Conservation (phyloP, 1,140 invertebrate genomes). For the Panonychus citri region DNA sequence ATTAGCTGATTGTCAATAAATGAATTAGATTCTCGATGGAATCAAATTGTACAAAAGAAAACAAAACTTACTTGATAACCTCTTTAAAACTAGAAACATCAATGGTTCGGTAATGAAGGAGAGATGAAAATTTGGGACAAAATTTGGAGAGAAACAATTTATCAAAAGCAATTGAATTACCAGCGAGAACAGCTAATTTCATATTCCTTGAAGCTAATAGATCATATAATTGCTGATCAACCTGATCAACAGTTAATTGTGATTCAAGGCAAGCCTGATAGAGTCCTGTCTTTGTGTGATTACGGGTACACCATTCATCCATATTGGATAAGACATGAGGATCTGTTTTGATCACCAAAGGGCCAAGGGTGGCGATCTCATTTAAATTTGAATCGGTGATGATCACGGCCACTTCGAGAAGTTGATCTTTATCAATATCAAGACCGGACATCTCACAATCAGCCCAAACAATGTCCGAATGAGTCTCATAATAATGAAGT, state of each 20-base stretch:
- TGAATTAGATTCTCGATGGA: too few species aligned
- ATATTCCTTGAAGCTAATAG: slow-evolving; percentile 45
- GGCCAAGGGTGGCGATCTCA: slow-evolving; percentile 2
- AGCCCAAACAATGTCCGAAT: slow-evolving; percentile 7
- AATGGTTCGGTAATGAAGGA: slow-evolving; percentile 75
- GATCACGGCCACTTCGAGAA: slow-evolving; percentile 9
- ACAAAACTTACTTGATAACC: slow-evolving; percentile 25
- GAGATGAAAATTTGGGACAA: slow-evolving; percentile 45
- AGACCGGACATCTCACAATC: slow-evolving; percentile 12
- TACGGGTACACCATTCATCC: slow-evolving; percentile 52
- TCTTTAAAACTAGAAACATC: slow-evolving; percentile 82
- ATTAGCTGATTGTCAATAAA: background rate
- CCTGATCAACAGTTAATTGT: slow-evolving; percentile 34
- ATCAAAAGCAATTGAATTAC: slow-evolving; percentile 73
- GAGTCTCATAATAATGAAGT: background rate
- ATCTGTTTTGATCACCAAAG: slow-evolving; percentile 7
- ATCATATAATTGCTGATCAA: slow-evolving; percentile 41
- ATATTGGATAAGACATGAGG: slow-evolving; percentile 27
- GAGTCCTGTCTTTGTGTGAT: slow-evolving; percentile 55
- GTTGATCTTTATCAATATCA: slow-evolving; percentile 2
- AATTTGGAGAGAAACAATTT: slow-evolving; percentile 46
- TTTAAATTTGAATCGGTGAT: slow-evolving; percentile 7
- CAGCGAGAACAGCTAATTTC: slow-evolving; percentile 38
- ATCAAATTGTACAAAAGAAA: background rate
- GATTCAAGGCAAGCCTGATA: slow-evolving; percentile 42